Percentiles rank a stretch among this genome's conserved stretches.
Conservation (phyloP, 1,140 invertebrate species). For the Drosophila kohkoa region DNA sequence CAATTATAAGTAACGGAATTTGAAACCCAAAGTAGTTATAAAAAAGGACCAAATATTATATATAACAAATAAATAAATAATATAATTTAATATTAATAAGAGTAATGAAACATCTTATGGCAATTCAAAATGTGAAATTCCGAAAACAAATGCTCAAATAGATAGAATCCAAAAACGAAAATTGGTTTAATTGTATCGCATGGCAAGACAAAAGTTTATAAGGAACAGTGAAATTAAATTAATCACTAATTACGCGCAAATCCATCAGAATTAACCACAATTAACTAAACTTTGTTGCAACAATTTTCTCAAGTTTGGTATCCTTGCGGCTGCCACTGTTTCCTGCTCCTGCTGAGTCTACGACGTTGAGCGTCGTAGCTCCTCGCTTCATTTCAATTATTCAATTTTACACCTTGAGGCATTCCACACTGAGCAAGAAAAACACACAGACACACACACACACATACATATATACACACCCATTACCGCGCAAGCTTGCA, state of each 20-base stretch:
- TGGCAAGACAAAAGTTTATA: conserved; percentile 23
- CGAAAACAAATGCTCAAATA: too few species aligned
- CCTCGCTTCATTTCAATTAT: conserved; percentile 82
- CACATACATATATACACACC: conserved; percentile 3
- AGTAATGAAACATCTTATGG: too few species aligned
- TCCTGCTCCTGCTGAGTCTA: conserved; percentile 7
- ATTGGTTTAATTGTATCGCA: too few species aligned
- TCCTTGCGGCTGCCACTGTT: conserved; percentile 27
- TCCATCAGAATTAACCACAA: conserved; percentile 84
- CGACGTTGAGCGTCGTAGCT: conserved; percentile 3
- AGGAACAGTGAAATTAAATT: conserved; percentile 68
- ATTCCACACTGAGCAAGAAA: conserved; percentile 59
- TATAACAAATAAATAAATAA: too few species aligned
- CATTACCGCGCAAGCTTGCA: not conserved
- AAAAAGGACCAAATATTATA: too few species aligned
- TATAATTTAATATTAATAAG: too few species aligned
- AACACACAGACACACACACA: conserved; percentile 32
- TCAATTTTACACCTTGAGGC: conserved; percentile 84
- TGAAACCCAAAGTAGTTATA: too few species aligned
- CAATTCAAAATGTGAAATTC: too few species aligned
- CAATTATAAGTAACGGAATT: too few species aligned
- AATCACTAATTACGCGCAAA: conserved; percentile 80
- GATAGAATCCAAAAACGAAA: too few species aligned
- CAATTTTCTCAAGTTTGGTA: conserved; percentile 45
- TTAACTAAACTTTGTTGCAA: conserved; percentile 81